Evolutionary conservation across 2,113 vertebrate genomes (phyloP), one percentile per base, ranked within the genome.

Genomic region (Catharus fuscescens): DNA sequence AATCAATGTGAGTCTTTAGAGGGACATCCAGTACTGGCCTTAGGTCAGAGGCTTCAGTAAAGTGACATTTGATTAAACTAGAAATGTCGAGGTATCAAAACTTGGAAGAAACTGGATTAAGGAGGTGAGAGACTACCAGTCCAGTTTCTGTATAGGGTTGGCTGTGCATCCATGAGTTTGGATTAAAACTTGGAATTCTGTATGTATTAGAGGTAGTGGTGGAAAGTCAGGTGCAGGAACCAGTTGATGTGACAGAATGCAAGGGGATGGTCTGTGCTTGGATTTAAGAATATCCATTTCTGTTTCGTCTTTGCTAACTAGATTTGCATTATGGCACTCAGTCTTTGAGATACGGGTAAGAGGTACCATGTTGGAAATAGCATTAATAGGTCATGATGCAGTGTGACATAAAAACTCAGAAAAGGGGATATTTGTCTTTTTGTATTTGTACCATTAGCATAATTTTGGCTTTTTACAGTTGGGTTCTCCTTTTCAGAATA

Each of bases 71-170:
- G 72, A 90, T 92, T 80, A 91, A 91, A 25, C 21, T 65, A 42
- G 42, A 95, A 96, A 92, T 70, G 77, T 73, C 89, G 86, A 24
- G 14, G 18, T 62, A 29, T 62, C 20, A 84, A 80, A 91, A 60
- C 11, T 36, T 60, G 21, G 36, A 83, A 60, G 11, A 77, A 92
- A 72, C 5, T 36, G 25, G 4, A 5, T 38, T 62, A 86, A 88
- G 29, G 47, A 84, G 15, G 4, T 77, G 36, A 73, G 5, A 72
- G 21, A 47, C 48, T 31, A 17, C 4, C 12, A 5, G 40, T 72
- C 11, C 28, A 16, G 12, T 59, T 74, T 54, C 62, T 82, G 18
- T 53, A 20, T 3, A 20, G n/a, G 13, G 11, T 11, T 65, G 19
- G 18, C 28, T 77, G 12, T 31, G 10, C 42, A 48, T 20, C 23